These are phyloP conservation scores for Amphiura filiformis DNA, from an alignment of 35 echinoderm and acorn worm genomes.

Conservation along the genomic window DNA sequence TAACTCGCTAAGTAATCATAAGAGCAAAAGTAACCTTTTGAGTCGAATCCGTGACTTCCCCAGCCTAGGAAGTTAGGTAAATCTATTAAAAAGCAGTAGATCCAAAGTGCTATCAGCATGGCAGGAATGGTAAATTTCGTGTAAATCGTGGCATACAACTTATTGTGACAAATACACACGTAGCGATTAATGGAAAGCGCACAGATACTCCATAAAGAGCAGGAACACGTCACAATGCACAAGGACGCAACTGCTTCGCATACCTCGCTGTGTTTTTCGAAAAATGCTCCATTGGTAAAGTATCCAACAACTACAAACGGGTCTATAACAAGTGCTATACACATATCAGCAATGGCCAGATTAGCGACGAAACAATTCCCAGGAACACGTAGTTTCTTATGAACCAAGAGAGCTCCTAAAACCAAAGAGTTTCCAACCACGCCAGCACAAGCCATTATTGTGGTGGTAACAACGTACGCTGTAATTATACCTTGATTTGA, in stretches of 20 bases:
- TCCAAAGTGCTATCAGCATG: not conserved
- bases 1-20: not conserved
- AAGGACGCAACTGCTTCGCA: not conserved
- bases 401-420: constrained; percentile 48
- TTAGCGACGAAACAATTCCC: constrained; percentile 68
- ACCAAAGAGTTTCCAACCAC: constrained; percentile 67
- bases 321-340: constrained; percentile 56
- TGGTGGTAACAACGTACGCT: constrained; percentile 23
- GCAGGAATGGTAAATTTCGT: not conserved
- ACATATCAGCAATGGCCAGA: constrained; percentile 60
- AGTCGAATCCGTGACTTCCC: not conserved
- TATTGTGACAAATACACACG: not conserved
- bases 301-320: constrained; percentile 32
- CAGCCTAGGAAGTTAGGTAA: not conserved
- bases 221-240: not conserved
- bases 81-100: not conserved
- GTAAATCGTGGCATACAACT: not conserved
- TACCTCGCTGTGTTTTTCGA: too few species aligned
- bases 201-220: not conserved
- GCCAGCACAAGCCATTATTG: constrained; percentile 31
- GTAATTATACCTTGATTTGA: too few species aligned
- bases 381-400: constrained; percentile 47
- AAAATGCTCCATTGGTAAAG: not conserved
- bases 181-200: not conserved
- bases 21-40: not conserved